Percentiles rank a stretch among this genome's conserved stretches.
These are phyloP conservation scores for Balanococcus diminutus DNA, from an alignment of 2,888 invertebrate species.

Conservation along the genomic window DNA sequence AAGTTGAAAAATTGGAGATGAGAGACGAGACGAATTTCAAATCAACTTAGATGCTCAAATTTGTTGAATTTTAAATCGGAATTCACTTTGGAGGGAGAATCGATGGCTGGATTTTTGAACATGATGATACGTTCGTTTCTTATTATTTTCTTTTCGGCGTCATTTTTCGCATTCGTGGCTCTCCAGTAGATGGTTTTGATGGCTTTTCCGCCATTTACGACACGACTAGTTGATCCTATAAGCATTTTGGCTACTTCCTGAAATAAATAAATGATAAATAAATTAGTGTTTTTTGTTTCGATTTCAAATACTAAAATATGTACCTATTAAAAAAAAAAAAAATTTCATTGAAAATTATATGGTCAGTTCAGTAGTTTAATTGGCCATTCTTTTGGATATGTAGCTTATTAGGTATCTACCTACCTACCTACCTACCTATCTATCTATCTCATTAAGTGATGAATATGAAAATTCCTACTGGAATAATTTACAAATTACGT, in stretches of 20 bases:
- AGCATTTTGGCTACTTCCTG: slow-evolving; percentile 61
- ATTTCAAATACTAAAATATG: neutral
- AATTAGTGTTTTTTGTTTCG: neutral
- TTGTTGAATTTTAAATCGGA: neutral
- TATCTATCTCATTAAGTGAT: no score
- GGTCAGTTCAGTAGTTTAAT: no score
- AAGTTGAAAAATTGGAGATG: neutral
- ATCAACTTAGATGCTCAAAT: neutral
- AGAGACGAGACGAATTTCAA: neutral
- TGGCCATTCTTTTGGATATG: no score
- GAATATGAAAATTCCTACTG: no score
- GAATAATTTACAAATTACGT: no score
- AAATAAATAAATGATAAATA: neutral
- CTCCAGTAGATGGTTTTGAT: slow-evolving; percentile 81
- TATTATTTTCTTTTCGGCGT: slow-evolving; percentile 14
- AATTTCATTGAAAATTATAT: no score
- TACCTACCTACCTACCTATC: no score
- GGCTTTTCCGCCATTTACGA: slow-evolving; percentile 75
- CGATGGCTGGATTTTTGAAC: slow-evolving; percentile 13
- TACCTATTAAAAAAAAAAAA: no score
- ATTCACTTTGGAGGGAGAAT: neutral
- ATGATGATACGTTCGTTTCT: slow-evolving; percentile 38
- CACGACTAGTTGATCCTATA: slow-evolving; percentile 74
- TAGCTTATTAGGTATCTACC: no score
- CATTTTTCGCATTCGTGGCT: slow-evolving; percentile 60